Percentiles rank a stretch among this genome's conserved stretches.
Conservation (phyloP, 2,113 vertebrate genomes). For the Eudyptes chrysolophus region DNA sequence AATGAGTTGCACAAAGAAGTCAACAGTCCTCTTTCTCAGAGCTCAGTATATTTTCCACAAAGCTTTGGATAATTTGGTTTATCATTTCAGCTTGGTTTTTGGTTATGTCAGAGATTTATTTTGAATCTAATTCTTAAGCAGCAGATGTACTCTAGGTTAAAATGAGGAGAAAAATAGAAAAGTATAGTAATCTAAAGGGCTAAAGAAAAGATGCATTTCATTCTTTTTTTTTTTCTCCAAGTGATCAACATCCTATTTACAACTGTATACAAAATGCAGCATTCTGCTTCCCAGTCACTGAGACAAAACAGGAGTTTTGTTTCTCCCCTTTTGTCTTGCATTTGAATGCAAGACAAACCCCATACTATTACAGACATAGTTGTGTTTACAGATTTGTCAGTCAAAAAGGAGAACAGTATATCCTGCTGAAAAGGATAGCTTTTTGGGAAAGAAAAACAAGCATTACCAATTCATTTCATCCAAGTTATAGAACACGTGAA, state of each 20-base stretch:
- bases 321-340: neutral
- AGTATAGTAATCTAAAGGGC: neutral
- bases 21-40: neutral
- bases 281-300: neutral
- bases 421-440: neutral
- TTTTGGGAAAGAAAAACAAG: neutral
- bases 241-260: neutral
- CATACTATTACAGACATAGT: neutral
- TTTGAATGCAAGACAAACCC: neutral
- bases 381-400: neutral
- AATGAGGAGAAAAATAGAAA: neutral
- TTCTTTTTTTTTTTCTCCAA: neutral
- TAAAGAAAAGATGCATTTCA: neutral
- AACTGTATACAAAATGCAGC: neutral
- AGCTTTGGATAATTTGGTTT: neutral
- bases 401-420: neutral
- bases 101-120: neutral
- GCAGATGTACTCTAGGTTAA: neutral
- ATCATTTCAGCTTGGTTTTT: neutral
- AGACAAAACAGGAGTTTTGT: neutral
- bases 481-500: neutral
- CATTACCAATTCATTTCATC: neutral
- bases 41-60: neutral
- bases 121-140: neutral
- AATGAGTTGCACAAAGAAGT: neutral